Conservation (phyloP, 2,797 vertebrate species). For the Spondyliosoma cantharus region DNA sequence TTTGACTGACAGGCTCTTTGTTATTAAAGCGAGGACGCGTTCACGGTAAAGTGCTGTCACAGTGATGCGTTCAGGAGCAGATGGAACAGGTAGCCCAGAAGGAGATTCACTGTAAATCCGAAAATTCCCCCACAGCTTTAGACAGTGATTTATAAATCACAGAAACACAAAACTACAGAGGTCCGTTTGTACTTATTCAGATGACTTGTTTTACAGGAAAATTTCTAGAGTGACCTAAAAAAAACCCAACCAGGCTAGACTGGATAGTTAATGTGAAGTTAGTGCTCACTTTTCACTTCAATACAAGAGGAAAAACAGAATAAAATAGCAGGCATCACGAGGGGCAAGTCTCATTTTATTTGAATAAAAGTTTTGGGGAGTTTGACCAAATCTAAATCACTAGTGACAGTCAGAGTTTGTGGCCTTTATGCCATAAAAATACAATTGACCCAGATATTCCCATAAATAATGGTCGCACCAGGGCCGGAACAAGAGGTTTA, state of each 20-base stretch:
- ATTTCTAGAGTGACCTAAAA: not conserved
- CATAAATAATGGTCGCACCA: not conserved
- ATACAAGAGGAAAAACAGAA: not conserved
- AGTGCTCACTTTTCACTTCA: too few relatives aligned
- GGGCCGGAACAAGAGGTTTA: not conserved
- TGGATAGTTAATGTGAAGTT: not conserved
- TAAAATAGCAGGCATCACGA: not conserved
- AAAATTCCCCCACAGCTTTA: slow-evolving; percentile 49
- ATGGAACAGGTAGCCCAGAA: slow-evolving; percentile 61
- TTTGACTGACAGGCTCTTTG: slow-evolving; percentile 45
- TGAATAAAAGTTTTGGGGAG: not conserved
- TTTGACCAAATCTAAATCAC: not conserved
- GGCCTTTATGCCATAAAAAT: not conserved
- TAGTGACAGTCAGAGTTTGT: not conserved
- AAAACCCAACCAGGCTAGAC: not conserved
- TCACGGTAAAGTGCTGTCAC: slow-evolving; percentile 53
- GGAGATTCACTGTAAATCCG: slow-evolving; percentile 34
- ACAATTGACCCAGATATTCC: not conserved
- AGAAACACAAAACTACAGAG: not conserved
- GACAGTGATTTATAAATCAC: slow-evolving; percentile 13
- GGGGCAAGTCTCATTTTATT: not conserved
- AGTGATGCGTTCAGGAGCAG: slow-evolving; percentile 37
- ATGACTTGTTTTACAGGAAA: slow-evolving; percentile 4
- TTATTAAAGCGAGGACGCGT: slow-evolving; percentile 33
- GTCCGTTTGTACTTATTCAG: not conserved